Evolutionary conservation across 1,140 invertebrate species (phyloP).

Genomic region (Tetranychus urticae): DNA sequence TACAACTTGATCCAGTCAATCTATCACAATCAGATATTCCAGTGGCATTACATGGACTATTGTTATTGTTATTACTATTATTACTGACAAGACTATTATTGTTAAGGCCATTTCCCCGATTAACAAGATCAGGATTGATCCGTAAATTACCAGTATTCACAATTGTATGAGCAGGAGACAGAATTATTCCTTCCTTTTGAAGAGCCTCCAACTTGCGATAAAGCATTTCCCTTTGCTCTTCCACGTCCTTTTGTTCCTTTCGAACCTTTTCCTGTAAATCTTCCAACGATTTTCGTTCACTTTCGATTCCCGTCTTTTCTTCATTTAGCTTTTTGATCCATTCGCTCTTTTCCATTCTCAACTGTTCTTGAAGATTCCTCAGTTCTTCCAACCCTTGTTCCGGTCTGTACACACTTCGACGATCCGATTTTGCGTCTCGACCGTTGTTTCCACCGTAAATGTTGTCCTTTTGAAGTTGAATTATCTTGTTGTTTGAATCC

Average conservation of each 20-base stretch:
- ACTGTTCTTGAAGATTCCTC: constrained; percentile 41
- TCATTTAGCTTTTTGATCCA: constrained; percentile 72
- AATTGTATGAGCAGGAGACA: constrained; percentile 17
- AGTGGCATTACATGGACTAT: too few species aligned
- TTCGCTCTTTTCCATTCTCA: constrained; percentile 51
- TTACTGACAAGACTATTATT: too few species aligned
- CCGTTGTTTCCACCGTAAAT: neutral
- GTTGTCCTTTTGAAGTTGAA: neutral
- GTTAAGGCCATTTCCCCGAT: too few species aligned
- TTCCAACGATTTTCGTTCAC: constrained; percentile 42
- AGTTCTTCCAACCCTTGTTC: constrained; percentile 47
- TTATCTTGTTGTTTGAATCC: neutral
- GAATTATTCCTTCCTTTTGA: constrained; percentile 39
- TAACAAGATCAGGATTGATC: too few species aligned
- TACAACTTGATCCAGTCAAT: too few species aligned
- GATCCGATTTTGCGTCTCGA: constrained; percentile 9
- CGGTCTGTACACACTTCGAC: constrained; percentile 29
- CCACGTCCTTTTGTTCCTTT: constrained; percentile 51
- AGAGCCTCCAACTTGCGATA: constrained; percentile 55
- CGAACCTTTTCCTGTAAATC: constrained; percentile 33
- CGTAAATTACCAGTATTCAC: constrained; percentile 2
- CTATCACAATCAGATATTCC: too few species aligned
- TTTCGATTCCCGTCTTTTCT: constrained; percentile 83
- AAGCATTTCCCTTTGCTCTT: constrained; percentile 57
- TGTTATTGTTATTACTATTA: too few species aligned